Conservation (phyloP, 2,797 vertebrate genomes). For the Coreius guichenoti region DNA sequence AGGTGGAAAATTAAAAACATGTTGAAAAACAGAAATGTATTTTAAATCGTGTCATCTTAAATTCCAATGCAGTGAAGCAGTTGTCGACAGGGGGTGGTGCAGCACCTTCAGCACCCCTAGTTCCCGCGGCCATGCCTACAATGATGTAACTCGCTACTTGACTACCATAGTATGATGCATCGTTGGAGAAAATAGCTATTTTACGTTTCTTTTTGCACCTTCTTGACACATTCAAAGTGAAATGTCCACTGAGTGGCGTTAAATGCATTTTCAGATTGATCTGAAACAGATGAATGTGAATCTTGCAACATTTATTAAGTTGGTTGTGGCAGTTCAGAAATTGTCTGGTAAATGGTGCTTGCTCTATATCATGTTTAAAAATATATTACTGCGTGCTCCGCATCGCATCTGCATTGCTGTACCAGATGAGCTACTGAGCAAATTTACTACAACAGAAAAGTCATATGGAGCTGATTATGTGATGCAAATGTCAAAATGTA, state of each 20-base stretch:
- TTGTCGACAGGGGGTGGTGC: no score
- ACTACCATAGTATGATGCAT: not conserved
- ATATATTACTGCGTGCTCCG: not conserved
- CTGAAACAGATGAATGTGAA: not conserved
- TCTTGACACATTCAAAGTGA: not conserved
- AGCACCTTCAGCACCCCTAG: no score
- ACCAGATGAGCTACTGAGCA: not conserved
- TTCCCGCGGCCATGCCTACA: no score
- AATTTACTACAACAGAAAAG: not conserved
- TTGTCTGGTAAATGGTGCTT: not conserved
- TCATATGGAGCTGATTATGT: not conserved
- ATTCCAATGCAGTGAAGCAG: no score
- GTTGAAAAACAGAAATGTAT: no score
- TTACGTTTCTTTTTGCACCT: not conserved
- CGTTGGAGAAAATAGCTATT: not conserved
- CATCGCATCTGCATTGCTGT: not conserved
- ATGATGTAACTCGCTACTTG: not conserved
- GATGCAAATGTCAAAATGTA: not conserved
- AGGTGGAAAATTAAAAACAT: no score
- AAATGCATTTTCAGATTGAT: not conserved
- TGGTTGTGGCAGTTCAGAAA: not conserved
- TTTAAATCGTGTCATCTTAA: no score
- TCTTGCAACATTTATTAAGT: not conserved
- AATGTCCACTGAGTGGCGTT: not conserved
- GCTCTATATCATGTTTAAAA: not conserved